These are phyloP conservation scores for Lota lota DNA, from an alignment of 2,113 vertebrate species.

Conservation along the genomic window DNA sequence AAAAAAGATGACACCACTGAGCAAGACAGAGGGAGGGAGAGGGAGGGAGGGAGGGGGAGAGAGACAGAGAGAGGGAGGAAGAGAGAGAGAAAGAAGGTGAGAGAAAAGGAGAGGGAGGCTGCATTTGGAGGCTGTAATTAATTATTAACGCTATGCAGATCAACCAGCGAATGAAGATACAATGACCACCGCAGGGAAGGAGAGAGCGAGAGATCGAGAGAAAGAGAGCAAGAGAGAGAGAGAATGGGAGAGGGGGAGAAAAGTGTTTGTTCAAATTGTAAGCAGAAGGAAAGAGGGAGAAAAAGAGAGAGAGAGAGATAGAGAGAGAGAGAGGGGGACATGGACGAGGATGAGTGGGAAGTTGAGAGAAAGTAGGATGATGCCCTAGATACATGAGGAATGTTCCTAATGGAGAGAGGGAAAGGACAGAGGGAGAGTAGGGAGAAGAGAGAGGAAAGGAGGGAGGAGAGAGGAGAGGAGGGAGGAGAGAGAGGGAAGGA, in stretches of 20 bases:
- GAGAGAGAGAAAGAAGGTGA: constrained; percentile 18
- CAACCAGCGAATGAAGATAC: constrained; percentile 66
- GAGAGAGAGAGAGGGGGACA: neutral
- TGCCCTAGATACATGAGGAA: neutral
- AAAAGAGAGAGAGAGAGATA: neutral
- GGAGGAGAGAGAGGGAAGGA: too few relatives aligned
- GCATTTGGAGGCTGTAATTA: constrained; percentile 64
- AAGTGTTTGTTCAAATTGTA: neutral
- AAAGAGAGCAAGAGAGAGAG: neutral
- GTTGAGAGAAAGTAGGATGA: neutral
- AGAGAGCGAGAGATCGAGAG: constrained; percentile 32
- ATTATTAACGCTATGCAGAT: constrained; percentile 79
- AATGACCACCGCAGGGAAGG: constrained; percentile 45
- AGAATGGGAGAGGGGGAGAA: neutral
- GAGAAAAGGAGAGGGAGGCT: constrained; percentile 51
- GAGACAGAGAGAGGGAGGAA: constrained; percentile 32
- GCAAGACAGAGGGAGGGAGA: neutral
- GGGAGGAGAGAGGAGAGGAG: too few relatives aligned
- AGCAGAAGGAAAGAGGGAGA: neutral
- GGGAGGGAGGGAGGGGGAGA: constrained; percentile 34
- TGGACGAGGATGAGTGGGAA: neutral
- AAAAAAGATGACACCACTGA: neutral
- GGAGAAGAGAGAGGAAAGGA: too few relatives aligned
- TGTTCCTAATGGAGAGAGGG: neutral
- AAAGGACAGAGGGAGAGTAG: too few relatives aligned